Base-by-base conservation (phyloP, 2,797 vertebrate genomes). In the Parotocinclus haroldoi region DNA sequence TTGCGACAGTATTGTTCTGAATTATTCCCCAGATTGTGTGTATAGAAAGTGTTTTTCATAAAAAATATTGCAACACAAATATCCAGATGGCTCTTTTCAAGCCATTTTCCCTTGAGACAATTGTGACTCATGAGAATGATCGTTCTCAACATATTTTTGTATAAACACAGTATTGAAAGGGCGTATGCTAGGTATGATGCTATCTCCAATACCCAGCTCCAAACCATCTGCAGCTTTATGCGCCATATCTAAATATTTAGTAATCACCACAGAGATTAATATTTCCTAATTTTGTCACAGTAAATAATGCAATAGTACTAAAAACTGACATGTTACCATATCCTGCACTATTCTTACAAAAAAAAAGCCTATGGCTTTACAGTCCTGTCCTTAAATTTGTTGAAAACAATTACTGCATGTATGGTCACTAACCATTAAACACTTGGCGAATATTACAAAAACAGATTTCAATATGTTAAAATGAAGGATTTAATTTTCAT, bases 191-290 rank as follows among this genome's bases (percentile, higher is more conserved):
- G 11, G 16, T 10, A 6, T 56, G 37, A 6, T 56, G 37, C 38
- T 37, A 42, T 44, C 40, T 55, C 12, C 17, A 48, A 54, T 48
- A 48, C 54, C 27, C 59, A 39, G 45, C 39, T 55, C 13, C 44
- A 39, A 17, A 10, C 17, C 14, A 37, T 58, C 9, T 54, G 40
- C 58, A 57, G 53, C 39, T 61, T 55, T 44, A 69, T 55, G 16
- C 46, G 57, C 36, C 58, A 52, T 46, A 56, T 75, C 66, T 65
- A 76, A 74, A 76, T 76, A 72, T 69, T 74, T 73, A 65, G 46
- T 38, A 14, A 55, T 66, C 52, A 54, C 66, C 50, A 36, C 51
- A 36, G 36, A 68, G 42, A 69, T 53, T 37, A 50, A 72, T 37
- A 14, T 13, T 11, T 59, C 53, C 66, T 69, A 40, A 75, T 77